Conservation (phyloP, 92 coral and sea anemone species). For the Palythoa caribaeorum region DNA sequence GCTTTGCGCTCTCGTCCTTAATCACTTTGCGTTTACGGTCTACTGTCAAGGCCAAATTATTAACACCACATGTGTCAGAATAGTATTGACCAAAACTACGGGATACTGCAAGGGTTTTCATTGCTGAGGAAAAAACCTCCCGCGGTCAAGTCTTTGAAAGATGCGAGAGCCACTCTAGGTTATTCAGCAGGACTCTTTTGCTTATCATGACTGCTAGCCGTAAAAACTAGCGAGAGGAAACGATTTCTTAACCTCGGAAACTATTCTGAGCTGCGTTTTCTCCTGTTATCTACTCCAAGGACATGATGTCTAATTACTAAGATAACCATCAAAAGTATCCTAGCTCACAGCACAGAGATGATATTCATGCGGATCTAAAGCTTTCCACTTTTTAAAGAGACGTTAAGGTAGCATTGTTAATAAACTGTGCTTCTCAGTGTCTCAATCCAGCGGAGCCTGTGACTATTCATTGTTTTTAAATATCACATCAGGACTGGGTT, state of each 20-base stretch:
- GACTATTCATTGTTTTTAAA: slow-evolving; percentile 24
- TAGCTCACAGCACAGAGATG: not conserved
- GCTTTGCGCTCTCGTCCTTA: not conserved
- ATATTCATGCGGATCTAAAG: not conserved
- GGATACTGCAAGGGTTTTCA: slow-evolving; percentile 84
- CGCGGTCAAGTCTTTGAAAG: slow-evolving; percentile 68
- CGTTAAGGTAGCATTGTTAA: slow-evolving; percentile 16
- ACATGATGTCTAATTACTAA: slow-evolving; percentile 66
- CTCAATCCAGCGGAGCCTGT: slow-evolving; percentile 29
- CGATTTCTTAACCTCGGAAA: slow-evolving; percentile 35
- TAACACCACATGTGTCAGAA: slow-evolving; percentile 80
- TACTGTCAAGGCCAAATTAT: slow-evolving; percentile 78
- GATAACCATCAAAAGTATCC: slow-evolving; percentile 58
- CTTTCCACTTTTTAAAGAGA: slow-evolving; percentile 11
- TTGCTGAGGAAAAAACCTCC: slow-evolving; percentile 63
- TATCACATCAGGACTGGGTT: slow-evolving; percentile 33
- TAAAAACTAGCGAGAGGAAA: slow-evolving; percentile 49
- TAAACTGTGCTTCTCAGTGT: slow-evolving; percentile 23
- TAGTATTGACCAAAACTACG: slow-evolving; percentile 81
- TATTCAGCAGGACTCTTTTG: slow-evolving; percentile 34
- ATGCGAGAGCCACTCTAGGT: slow-evolving; percentile 47
- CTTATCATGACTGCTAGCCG: slow-evolving; percentile 37
- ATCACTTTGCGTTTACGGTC: slow-evolving; percentile 19
- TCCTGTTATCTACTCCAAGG: slow-evolving; percentile 71
- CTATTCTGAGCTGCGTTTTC: slow-evolving; percentile 61